phyloP scores from a whole-genome alignment of 2,113 vertebrate species.

The Aegypius monachus region DNA sequence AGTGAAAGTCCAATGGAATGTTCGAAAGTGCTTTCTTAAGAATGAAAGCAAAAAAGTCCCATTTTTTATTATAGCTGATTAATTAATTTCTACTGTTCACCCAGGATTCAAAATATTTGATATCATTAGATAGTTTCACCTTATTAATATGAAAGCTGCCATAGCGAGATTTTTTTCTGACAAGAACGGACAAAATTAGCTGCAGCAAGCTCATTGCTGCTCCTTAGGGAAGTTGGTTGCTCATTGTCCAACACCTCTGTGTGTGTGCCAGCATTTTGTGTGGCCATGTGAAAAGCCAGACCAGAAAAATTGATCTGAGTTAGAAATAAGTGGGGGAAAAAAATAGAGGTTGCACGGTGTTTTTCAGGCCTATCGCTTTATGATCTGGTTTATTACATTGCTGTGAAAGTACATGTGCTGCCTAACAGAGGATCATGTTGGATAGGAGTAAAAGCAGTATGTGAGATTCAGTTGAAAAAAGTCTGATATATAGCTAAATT shows the following conservation, averaged over 20 bases:
- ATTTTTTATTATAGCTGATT: background rate
- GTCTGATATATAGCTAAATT: background rate
- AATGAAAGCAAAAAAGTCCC: rapidly evolving
- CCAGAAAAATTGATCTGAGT: background rate
- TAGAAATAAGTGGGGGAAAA: background rate
- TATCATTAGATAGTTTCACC: background rate
- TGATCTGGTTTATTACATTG: background rate
- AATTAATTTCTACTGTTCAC: background rate
- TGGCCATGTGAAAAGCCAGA: background rate
- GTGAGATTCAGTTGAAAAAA: background rate
- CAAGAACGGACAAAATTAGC: background rate
- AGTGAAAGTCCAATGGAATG: background rate
- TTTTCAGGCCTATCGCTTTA: background rate
- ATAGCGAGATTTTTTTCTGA: background rate
- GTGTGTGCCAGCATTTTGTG: background rate
- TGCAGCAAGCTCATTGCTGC: background rate
- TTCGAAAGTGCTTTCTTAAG: background rate
- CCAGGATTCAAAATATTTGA: background rate
- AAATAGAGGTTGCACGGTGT: background rate
- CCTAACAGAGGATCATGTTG: background rate
- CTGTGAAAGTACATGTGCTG: background rate
- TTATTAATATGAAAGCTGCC: background rate
- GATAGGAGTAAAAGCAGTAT: background rate
- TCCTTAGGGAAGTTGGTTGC: background rate
- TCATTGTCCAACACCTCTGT: background rate